Evolutionary conservation across 2,797 vertebrate species (phyloP).

Genomic region (Erethizon dorsatum): DNA sequence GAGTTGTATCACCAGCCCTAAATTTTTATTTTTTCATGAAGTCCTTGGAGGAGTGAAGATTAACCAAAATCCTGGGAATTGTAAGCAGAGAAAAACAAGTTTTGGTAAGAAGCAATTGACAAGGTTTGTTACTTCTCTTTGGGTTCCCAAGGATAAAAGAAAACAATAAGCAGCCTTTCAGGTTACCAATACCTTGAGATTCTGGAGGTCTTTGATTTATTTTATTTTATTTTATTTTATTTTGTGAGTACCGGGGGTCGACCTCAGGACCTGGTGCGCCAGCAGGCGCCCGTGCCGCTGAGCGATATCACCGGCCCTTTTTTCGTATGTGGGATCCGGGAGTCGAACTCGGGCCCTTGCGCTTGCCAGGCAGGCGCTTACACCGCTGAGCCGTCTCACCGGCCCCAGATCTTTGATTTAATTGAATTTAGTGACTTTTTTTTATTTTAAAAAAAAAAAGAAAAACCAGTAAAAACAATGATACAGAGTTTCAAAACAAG

Average conservation of each 20-base stretch:
- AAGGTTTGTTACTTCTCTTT: not conserved
- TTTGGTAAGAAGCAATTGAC: slow-evolving; percentile 10
- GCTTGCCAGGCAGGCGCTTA: too few species aligned
- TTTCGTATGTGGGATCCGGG: too few species aligned
- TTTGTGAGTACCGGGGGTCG: too few species aligned
- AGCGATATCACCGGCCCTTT: too few species aligned
- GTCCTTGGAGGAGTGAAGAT: not conserved
- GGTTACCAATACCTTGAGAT: not conserved
- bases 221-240: not conserved
- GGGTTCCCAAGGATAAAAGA: not conserved
- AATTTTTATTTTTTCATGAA: slow-evolving; percentile 40
- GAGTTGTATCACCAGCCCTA: not conserved
- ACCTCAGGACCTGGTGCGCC: too few species aligned
- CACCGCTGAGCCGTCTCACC: too few species aligned
- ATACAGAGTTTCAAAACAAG: too few species aligned
- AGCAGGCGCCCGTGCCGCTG: too few species aligned
- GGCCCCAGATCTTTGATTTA: not conserved
- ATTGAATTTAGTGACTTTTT: not conserved
- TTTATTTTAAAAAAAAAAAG: not conserved
- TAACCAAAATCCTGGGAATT: not conserved
- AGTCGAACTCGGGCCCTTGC: too few species aligned
- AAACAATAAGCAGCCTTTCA: not conserved
- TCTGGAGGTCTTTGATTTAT: slow-evolving; percentile 10
- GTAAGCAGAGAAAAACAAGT: slow-evolving; percentile 4
- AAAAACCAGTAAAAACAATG: too few species aligned